These are phyloP conservation scores for Hemibagrus wyckioides DNA, from an alignment of 2,113 vertebrate species.

Conservation along the genomic window DNA sequence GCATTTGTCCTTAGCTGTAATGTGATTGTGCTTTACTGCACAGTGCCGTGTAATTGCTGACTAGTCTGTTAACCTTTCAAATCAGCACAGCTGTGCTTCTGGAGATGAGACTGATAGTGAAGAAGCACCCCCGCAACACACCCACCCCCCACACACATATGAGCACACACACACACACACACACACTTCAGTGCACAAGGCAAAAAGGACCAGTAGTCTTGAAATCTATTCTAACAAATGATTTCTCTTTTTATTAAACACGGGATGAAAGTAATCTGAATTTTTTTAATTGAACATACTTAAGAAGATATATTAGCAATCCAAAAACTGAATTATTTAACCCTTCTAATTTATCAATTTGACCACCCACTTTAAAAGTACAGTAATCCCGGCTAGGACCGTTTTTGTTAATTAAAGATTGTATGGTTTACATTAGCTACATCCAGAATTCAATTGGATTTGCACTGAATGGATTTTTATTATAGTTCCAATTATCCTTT, in stretches of 20 bases:
- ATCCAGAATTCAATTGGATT: slow-evolving; percentile 4
- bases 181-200: not conserved
- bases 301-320: slow-evolving; percentile 33
- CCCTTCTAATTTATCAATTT: slow-evolving; percentile 31
- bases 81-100: slow-evolving; percentile 70
- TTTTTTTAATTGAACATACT: slow-evolving; percentile 14
- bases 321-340: slow-evolving; percentile 27
- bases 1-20: slow-evolving; percentile 70
- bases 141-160: not conserved
- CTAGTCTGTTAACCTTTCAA: slow-evolving; percentile 80
- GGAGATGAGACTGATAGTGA: slow-evolving; percentile 70
- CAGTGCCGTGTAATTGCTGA: slow-evolving; percentile 77
- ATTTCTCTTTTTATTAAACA: slow-evolving; percentile 29
- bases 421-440: slow-evolving; percentile 21
- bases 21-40: slow-evolving; percentile 71
- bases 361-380: slow-evolving; percentile 24
- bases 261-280: slow-evolving; percentile 10
- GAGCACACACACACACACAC: not conserved
- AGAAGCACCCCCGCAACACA: not conserved
- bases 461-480: slow-evolving; percentile 9
- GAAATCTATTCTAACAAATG: slow-evolving; percentile 3
- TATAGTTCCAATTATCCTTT: slow-evolving; percentile 15
- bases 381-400: not conserved
- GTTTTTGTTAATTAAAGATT: slow-evolving; percentile 25
- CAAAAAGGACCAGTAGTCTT: not conserved